phyloP scores from a whole-genome alignment of 1,140 invertebrate species.

The Procambarus clarkii region DNA sequence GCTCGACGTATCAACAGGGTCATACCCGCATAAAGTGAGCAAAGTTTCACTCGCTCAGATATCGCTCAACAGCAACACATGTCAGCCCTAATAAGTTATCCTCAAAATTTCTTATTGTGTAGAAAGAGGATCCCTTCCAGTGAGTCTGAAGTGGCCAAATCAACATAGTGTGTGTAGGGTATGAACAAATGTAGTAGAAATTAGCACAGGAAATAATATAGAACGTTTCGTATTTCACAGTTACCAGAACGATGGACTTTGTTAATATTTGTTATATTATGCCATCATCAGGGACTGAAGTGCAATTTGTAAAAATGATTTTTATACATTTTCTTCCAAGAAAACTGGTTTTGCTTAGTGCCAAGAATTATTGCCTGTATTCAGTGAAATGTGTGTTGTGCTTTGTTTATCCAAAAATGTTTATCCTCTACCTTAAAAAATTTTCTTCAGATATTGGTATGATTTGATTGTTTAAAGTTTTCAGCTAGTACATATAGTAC shows the following conservation, averaged over 20 bases:
- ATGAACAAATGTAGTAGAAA: neutral
- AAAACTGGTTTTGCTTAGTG: conserved; percentile 10
- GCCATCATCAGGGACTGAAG: neutral
- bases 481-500: neutral
- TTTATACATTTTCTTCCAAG: neutral
- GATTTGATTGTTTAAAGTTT: neutral
- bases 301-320: neutral
- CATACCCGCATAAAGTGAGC: neutral
- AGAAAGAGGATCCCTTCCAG: neutral
- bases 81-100: neutral
- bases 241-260: neutral
- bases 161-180: neutral
- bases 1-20: neutral
- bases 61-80: conserved; percentile 16
- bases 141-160: neutral
- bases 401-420: neutral
- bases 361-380: conserved; percentile 5
- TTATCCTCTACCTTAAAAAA: neutral
- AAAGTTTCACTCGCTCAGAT: neutral
- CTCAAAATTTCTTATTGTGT: neutral
- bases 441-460: neutral
- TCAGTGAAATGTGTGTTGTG: neutral
- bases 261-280: neutral
- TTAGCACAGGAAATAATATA: neutral
- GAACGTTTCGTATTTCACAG: neutral